Base-by-base conservation (phyloP, 2,888 invertebrate genomes). In the Hydropsyche betteni region DNA sequence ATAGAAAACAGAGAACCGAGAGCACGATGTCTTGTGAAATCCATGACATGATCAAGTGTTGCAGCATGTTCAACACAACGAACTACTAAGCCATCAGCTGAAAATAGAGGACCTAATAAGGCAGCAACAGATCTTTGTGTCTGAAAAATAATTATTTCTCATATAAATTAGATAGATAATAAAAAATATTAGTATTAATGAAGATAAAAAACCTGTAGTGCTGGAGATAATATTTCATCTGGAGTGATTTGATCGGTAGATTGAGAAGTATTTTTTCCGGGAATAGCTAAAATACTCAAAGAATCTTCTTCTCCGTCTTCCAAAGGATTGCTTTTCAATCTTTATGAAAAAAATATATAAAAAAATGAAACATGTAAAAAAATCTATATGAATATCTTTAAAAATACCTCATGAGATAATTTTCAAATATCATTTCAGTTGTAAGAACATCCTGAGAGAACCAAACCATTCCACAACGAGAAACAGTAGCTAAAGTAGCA, bases 401-500 rank as follows among this genome's bases (percentile, higher is more conserved):
- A 16, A n/a, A 12, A 76, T 82, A 87, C 87, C 87, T 85, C 80
- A 93, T 87, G 82, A 99, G 88, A 85, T 96, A 99, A 86, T 99
- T 96, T 83, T 99, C 98, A 85, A 98, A 98, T 81, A 99, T 94
- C 99, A 99, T 99, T 85, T 99, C 99, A 0, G 97, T 96, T 0
- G 97, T 95, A 5, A 99, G 91, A 0, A 99, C 98, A 84, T 99
- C 99, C 84, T 99, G 99, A 8, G 97, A 98, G 91, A 99, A 99
- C 99, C 99, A 99, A 61, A 99, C 98, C 99, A 99, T 99, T 80
- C 99, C 99, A 84, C 99, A 99, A 85, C 99, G 96, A 5, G 98
- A 98, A 0, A 99, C 99, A 0, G 99, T 99, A 16, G 99, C 99
- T 80, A 99, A 88, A 0, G 99, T 99, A 0, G 99, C 99, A 85